Percentiles rank a stretch among this genome's conserved stretches.
Evolutionary conservation across 2,888 invertebrate genomes (phyloP).

Genomic region (Eupithecia abbreviata): DNA sequence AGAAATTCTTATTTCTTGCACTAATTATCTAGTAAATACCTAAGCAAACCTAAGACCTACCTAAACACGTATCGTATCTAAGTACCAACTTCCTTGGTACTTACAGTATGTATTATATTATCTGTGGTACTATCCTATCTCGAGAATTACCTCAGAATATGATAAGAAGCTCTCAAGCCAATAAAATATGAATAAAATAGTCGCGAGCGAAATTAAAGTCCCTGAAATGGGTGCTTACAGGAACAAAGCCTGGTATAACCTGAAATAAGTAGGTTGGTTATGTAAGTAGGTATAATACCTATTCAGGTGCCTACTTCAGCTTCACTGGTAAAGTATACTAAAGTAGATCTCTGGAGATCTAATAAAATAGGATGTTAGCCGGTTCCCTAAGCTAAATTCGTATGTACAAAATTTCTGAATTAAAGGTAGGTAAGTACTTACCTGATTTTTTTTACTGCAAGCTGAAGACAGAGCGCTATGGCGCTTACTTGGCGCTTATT

Average conservation of each 20-base stretch:
- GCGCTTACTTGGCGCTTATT: too few species aligned
- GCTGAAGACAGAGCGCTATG: too few species aligned
- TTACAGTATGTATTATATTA: too few species aligned
- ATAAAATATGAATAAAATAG: constrained; percentile 17
- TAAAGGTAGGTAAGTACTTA: neutral
- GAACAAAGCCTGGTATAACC: constrained; percentile 10
- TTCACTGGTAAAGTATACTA: neutral
- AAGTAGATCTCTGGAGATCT: neutral
- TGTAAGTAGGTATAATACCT: neutral
- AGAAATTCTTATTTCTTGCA: too few species aligned
- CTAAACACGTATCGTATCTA: neutral
- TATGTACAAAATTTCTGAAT: neutral
- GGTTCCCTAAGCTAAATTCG: neutral
- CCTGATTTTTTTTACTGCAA: too few species aligned
- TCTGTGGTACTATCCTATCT: neutral
- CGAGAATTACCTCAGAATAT: constrained; percentile 12
- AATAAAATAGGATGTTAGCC: neutral
- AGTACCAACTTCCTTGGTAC: neutral
- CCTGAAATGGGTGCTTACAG: constrained; percentile 10
- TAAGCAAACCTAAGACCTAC: neutral
- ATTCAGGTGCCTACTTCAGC: neutral
- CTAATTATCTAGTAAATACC: neutral
- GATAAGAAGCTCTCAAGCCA: constrained; percentile 12
- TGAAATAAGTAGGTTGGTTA: constrained; percentile 15
- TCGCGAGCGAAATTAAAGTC: constrained; percentile 16